Evolutionary conservation across 2,888 invertebrate genomes (phyloP).

Genomic region (Scrobipalpa costella): DNA sequence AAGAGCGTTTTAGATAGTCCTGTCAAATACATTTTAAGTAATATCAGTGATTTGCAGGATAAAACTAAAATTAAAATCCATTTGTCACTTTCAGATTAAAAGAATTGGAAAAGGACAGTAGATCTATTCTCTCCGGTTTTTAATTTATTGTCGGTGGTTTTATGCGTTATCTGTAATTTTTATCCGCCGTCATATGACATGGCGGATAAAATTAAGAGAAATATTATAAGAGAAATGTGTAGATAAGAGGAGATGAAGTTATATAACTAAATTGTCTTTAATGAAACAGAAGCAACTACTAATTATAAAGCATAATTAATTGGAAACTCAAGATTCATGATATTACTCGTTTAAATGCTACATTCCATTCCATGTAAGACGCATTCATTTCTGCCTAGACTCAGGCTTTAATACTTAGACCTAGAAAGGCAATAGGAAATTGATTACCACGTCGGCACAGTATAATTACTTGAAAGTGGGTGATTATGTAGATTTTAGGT

Average conservation of each 20-base stretch:
- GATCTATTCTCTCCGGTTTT: too few relatives aligned
- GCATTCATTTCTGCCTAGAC: conserved; percentile 1
- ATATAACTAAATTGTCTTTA: neutral
- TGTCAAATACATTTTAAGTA: too few relatives aligned
- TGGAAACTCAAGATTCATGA: conserved; percentile 4
- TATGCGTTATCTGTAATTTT: too few relatives aligned
- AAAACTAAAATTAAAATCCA: too few relatives aligned
- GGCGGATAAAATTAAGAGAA: too few relatives aligned
- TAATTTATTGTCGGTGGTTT: too few relatives aligned
- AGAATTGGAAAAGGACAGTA: too few relatives aligned
- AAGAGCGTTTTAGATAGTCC: too few relatives aligned
- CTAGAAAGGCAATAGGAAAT: conserved; percentile 23
- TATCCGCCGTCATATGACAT: too few relatives aligned
- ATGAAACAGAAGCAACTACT: neutral
- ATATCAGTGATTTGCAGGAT: too few relatives aligned
- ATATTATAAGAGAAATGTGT: too few relatives aligned
- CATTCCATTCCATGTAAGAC: conserved; percentile 7
- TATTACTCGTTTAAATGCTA: conserved; percentile 1
- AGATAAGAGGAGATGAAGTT: neutral
- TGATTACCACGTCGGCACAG: conserved; percentile 17
- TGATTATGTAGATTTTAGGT: conserved; percentile 27
- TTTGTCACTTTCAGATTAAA: too few relatives aligned
- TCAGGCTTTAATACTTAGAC: conserved; percentile 12
- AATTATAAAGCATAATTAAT: neutral
- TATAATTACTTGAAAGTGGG: conserved; percentile 25